Percentiles rank a stretch among this genome's conserved stretches.
Conservation (phyloP, 2,888 invertebrate species). For the Drosophila neotestacea region DNA sequence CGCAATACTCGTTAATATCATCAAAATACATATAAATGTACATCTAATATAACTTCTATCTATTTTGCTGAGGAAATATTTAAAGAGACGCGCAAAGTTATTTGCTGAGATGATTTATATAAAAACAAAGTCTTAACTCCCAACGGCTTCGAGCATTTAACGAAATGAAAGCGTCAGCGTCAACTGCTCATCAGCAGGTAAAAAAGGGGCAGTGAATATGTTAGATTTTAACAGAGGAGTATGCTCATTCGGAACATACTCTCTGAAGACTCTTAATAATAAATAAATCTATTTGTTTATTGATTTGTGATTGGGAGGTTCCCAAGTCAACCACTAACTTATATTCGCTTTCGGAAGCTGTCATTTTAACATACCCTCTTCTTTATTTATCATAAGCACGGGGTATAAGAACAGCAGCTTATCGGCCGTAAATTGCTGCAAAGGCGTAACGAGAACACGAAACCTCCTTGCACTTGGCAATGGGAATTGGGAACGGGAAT, state of each 20-base stretch:
- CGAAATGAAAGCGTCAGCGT: constrained; percentile 49
- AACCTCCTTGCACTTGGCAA: constrained; percentile 63
- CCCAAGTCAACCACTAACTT: too few species aligned
- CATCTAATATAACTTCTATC: constrained; percentile 28
- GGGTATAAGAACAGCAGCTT: constrained; percentile 43
- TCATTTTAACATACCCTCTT: background rate
- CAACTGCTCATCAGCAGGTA: constrained; percentile 51
- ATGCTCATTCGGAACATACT: constrained; percentile 1
- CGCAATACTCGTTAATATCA: constrained; percentile 17
- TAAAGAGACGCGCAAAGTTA: constrained; percentile 52
- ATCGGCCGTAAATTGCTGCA: constrained; percentile 69
- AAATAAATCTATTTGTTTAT: background rate
- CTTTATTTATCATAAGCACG: background rate
- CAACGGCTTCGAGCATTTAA: constrained; percentile 44
- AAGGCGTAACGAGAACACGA: constrained; percentile 59
- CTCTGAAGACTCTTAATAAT: background rate
- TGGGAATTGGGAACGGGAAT: constrained; percentile 38
- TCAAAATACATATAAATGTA: background rate
- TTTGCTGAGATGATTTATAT: constrained; percentile 65
- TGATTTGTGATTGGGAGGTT: too few species aligned
- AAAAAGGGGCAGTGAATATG: constrained; percentile 16
- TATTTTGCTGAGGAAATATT: constrained; percentile 68
- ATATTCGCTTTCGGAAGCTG: background rate
- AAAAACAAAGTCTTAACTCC: constrained; percentile 59
- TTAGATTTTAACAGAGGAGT: background rate